Evolutionary conservation across 2,888 invertebrate species (phyloP).

Genomic region (Onchidella celtica): DNA sequence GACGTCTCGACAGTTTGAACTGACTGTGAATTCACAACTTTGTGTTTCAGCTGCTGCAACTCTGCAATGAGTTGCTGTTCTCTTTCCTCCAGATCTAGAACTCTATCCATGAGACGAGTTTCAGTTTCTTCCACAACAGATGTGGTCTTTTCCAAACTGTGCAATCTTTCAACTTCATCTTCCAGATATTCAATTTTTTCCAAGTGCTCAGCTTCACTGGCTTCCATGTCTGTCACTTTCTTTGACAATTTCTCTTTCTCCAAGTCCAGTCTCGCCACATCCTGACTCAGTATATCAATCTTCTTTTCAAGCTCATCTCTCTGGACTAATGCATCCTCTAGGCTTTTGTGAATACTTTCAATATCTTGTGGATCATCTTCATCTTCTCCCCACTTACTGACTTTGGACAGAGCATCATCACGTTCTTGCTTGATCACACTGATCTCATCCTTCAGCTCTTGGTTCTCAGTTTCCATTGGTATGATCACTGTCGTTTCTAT

Average conservation of each 20-base stretch:
- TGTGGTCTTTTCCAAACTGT: conserved; percentile 28
- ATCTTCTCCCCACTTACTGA: conserved; percentile 45
- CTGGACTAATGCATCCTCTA: conserved; percentile 43
- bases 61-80: conserved; percentile 56
- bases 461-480: conserved; percentile 53
- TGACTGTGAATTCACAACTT: not conserved
- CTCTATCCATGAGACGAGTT: conserved; percentile 61
- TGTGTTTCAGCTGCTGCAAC: conserved; percentile 38
- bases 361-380: conserved; percentile 47
- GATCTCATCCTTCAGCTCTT: conserved; percentile 53
- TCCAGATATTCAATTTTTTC: conserved; percentile 59
- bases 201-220: conserved; percentile 58
- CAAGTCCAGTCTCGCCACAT: conserved; percentile 37
- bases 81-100: conserved; percentile 61
- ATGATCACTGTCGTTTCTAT: conserved; percentile 53
- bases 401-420: conserved; percentile 43
- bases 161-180: conserved; percentile 52
- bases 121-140: conserved; percentile 61
- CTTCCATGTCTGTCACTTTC: conserved; percentile 64
- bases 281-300: conserved; percentile 32
- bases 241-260: conserved; percentile 53
- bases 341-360: conserved; percentile 36
- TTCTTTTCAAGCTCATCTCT: conserved; percentile 50
- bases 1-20: conserved; percentile 1
- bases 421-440: conserved; percentile 42